Conservation (phyloP, 2,797 vertebrate genomes). For the Coregonus suidteri region DNA sequence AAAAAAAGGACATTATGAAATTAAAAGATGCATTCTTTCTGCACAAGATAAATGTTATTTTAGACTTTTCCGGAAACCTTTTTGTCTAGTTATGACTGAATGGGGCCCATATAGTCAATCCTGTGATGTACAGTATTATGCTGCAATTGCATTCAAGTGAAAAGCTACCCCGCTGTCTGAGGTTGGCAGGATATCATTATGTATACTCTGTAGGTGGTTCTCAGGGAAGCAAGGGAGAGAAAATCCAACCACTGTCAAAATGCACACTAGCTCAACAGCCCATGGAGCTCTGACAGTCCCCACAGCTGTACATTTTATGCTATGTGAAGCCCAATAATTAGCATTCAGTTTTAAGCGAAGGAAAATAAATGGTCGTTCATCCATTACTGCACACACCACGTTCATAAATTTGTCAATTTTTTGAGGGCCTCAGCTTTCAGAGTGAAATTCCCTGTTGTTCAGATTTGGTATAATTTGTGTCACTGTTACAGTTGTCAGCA, state of each 20-base stretch:
- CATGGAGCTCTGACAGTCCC: constrained; percentile 80
- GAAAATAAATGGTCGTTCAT: constrained; percentile 43
- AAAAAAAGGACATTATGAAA: not conserved
- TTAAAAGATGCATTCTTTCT: not conserved
- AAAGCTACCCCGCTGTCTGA: constrained; percentile 60
- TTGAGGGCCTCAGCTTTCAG: constrained; percentile 57
- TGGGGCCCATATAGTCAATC: constrained; percentile 14
- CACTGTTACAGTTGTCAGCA: constrained; percentile 81
- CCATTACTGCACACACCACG: constrained; percentile 46
- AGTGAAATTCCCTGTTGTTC: constrained; percentile 76
- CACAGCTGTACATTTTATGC: constrained; percentile 86
- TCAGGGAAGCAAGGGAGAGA: constrained; percentile 44
- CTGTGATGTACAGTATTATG: constrained; percentile 30
- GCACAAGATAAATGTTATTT: not conserved
- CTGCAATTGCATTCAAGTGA: not conserved
- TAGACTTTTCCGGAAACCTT: constrained; percentile 5
- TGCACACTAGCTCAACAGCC: constrained; percentile 83
- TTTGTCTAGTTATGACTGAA: constrained; percentile 13
- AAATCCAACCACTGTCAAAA: constrained; percentile 82
- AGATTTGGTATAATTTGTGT: constrained; percentile 82
- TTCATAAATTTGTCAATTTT: constrained; percentile 67
- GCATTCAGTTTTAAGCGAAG: constrained; percentile 70
- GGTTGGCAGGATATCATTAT: constrained; percentile 56
- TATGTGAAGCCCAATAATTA: constrained; percentile 92
- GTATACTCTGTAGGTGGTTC: constrained; percentile 55